A percentile compares a stretch with the other conserved stretches of the same genome.
Conservation (phyloP, 2,113 vertebrate species). For the Solea senegalensis region DNA sequence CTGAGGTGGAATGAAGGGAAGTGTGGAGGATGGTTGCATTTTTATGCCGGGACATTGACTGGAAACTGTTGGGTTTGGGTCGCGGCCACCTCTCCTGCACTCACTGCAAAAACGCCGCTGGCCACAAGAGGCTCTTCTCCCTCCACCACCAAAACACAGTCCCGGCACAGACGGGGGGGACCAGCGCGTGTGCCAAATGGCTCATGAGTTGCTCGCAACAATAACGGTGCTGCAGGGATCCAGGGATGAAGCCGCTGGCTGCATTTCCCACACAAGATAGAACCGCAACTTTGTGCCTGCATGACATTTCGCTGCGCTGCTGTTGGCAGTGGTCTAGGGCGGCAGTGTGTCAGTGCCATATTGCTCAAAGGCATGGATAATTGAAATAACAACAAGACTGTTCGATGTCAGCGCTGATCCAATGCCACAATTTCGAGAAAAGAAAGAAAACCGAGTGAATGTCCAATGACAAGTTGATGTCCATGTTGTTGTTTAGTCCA, state of each 20-base stretch:
- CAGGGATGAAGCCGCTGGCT: background rate
- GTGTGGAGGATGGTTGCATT: background rate
- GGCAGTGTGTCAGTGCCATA: background rate
- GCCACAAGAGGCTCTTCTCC: constrained; percentile 19
- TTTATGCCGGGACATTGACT: constrained; percentile 48
- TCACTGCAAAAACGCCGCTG: constrained; percentile 55
- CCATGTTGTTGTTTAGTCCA: constrained; percentile 50
- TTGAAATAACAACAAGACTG: background rate
- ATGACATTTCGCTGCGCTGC: background rate
- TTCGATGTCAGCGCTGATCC: constrained; percentile 3
- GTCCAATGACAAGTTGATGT: constrained; percentile 29
- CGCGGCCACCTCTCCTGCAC: constrained; percentile 42
- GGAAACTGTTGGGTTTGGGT: constrained; percentile 68
- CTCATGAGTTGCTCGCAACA: constrained; percentile 5
- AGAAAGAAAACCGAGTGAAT: constrained; percentile 20
- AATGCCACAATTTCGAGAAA: background rate
- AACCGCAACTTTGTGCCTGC: background rate
- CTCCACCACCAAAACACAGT: constrained; percentile 16
- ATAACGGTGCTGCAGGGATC: background rate
- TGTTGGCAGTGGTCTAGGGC: background rate
- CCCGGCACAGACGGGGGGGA: constrained; percentile 1
- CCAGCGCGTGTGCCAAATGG: constrained; percentile 17
- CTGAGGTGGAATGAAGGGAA: background rate
- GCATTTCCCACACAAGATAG: background rate
- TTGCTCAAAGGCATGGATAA: background rate